Evolutionary conservation across 2,113 vertebrate species (phyloP), one percentile per base, ranked within the genome.

Genomic region (Syngnathus typhle): DNA sequence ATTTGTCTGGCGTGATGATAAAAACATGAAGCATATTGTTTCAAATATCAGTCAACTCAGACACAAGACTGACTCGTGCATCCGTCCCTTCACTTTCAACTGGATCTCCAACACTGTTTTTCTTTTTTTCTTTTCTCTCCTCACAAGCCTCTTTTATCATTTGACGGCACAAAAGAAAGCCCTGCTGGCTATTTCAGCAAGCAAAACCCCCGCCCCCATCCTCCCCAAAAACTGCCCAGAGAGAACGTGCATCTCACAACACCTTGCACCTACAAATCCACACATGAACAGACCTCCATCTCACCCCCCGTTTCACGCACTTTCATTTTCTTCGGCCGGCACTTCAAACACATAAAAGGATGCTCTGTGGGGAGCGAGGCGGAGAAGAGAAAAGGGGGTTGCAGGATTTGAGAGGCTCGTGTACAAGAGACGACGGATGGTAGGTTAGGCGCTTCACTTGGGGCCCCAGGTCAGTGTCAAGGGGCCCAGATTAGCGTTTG

Each of bases 341-440:
- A 89, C 90, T 92, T 92, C 89, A 92, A 92, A 92, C 86, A 90
- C 88, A 90, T 91, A 90, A 92, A 92, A 92, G 90, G 88, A 84
- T 82, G 86, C 89, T 90, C 87, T 87, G 86, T 84, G 55, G 91
- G 88, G 90, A 92, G 86, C 82, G 80, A 75, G 86, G 86, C 86
- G 74, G 87, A 87, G 88, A 66, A 55, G 37, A 64, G 39, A 43
- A 39, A 37, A 65, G 51, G 75, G 73, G 79, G 82, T 87, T 88
- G 86, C 77, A 82, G 73, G 75, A 78, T 77, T 75, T 73, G 82
- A 82, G 84, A 74, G 75, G 70, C 72, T 67, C 72, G 79, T 73
- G 74, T 74, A 69, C 74, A 63, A 21, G 73, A 63, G 69, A 67
- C 62, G 72, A 64, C 46, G 61, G 46, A 64, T 52, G 70, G 36